These are phyloP conservation scores for Anastrepha ludens DNA, from an alignment of 1,140 invertebrate genomes.

Conservation along the genomic window DNA sequence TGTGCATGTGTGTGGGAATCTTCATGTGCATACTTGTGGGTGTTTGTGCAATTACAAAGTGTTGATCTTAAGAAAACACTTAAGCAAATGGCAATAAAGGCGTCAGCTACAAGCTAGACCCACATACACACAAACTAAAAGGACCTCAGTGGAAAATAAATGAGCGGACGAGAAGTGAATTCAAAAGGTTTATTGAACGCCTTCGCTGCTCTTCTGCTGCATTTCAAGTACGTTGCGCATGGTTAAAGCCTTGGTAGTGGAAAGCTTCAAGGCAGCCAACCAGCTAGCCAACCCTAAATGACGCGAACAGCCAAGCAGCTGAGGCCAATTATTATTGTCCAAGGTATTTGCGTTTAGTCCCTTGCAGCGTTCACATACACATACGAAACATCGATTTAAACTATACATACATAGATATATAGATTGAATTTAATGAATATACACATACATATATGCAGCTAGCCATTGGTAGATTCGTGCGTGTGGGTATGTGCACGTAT, in stretches of 20 bases:
- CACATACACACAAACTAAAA: neutral
- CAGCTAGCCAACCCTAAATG: neutral
- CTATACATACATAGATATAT: no score
- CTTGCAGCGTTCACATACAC: no score
- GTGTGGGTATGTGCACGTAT: no score
- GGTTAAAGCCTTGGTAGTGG: no score
- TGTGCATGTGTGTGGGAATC: neutral
- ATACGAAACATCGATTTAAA: no score
- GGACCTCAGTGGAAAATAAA: neutral
- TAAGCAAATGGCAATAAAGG: slow-evolving; percentile 10
- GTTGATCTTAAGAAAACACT: slow-evolving; percentile 22
- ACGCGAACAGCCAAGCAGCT: neutral
- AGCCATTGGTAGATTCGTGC: no score
- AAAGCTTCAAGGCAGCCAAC: no score
- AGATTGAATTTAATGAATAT: neutral
- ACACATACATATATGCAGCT: neutral
- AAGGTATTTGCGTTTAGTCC: neutral
- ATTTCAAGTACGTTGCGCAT: no score
- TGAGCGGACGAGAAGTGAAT: no score
- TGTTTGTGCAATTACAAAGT: slow-evolving; percentile 13
- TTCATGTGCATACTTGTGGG: neutral
- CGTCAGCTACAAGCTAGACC: neutral
- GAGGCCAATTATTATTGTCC: neutral
- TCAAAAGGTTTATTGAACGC: no score
- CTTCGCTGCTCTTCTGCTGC: no score